Evolutionary conservation across 2,113 vertebrate species (phyloP).

Genomic region (Ibidorhyncha struthersii): DNA sequence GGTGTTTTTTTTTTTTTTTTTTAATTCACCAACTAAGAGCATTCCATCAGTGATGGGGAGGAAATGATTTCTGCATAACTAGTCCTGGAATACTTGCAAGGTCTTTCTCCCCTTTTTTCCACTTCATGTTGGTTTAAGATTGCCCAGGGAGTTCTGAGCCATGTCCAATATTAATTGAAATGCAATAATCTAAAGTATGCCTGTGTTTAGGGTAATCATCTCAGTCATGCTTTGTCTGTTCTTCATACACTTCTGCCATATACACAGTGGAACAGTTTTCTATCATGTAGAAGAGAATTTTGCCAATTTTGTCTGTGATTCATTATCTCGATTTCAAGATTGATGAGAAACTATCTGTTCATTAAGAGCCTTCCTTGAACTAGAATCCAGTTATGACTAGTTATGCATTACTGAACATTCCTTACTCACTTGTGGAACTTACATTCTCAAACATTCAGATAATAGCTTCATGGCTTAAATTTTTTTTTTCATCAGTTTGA

Average conservation of each 20-base stretch:
- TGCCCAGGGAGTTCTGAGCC: not conserved
- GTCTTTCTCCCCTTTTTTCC: not conserved
- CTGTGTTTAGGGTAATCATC: not conserved
- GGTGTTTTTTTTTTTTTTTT: too few relatives aligned
- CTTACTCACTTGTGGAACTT: conserved; percentile 10
- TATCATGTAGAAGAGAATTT: not conserved
- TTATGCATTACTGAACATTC: conserved; percentile 47
- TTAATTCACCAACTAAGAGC: too few relatives aligned
- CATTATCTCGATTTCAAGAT: not conserved
- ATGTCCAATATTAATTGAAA: not conserved
- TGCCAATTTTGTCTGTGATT: not conserved
- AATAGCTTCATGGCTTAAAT: not conserved
- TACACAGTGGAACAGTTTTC: not conserved
- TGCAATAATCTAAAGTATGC: not conserved
- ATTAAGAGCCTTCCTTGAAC: not conserved
- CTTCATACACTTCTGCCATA: not conserved
- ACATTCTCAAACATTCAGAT: not conserved
- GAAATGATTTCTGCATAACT: conserved; percentile 43
- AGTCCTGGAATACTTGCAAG: conserved; percentile 24
- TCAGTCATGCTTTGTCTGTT: not conserved
- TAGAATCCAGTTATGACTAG: conserved; percentile 38
- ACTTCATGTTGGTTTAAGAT: not conserved
- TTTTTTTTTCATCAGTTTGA: not conserved
- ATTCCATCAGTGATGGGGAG: conserved; percentile 26
- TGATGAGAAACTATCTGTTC: not conserved